A percentile compares a stretch with the other conserved stretches of the same genome.
Conservation (phyloP, 2,888 invertebrate genomes). For the Hylaea fasciaria region DNA sequence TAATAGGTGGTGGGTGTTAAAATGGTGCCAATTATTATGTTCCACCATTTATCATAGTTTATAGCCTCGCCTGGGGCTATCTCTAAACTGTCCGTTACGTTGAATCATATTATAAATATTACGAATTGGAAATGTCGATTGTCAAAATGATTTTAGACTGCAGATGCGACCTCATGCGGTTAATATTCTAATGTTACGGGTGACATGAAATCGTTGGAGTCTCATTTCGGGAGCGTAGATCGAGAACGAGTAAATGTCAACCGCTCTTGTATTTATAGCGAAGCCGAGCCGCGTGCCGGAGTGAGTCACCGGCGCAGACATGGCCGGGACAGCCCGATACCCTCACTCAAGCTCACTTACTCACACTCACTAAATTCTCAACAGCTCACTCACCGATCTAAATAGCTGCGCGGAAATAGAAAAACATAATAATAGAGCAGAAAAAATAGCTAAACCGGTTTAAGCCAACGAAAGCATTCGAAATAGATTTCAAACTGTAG, state of each 20-base stretch:
- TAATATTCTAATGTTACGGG: conserved; percentile 32
- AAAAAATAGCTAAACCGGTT: conserved; percentile 32
- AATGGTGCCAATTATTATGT: conserved; percentile 33
- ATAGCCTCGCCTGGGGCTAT: conserved; percentile 22
- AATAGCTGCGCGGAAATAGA: conserved; percentile 48
- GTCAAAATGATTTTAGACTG: conserved; percentile 20
- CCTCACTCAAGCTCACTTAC: conserved; percentile 51
- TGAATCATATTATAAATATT: conserved; percentile 20
- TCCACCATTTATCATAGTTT: conserved; percentile 29
- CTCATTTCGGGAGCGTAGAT: conserved; percentile 70
- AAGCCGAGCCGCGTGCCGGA: conserved; percentile 63
- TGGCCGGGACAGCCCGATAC: conserved; percentile 71
- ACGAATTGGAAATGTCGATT: conserved; percentile 16
- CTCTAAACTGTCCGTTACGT: conserved; percentile 22
- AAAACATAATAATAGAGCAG: conserved; percentile 38
- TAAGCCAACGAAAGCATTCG: conserved; percentile 13
- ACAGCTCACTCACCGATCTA: conserved; percentile 51
- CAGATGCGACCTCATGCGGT: conserved; percentile 15
- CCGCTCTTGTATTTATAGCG: conserved; percentile 77
- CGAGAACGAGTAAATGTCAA: conserved; percentile 81
- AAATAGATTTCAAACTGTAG: conserved; percentile 22
- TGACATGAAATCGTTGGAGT: conserved; percentile 56
- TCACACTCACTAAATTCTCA: conserved; percentile 52
- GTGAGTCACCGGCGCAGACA: conserved; percentile 72
- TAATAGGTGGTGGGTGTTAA: conserved; percentile 30